Evolutionary conservation across 2,888 invertebrate species (phyloP).

Genomic region (Cephus sareptanus): DNA sequence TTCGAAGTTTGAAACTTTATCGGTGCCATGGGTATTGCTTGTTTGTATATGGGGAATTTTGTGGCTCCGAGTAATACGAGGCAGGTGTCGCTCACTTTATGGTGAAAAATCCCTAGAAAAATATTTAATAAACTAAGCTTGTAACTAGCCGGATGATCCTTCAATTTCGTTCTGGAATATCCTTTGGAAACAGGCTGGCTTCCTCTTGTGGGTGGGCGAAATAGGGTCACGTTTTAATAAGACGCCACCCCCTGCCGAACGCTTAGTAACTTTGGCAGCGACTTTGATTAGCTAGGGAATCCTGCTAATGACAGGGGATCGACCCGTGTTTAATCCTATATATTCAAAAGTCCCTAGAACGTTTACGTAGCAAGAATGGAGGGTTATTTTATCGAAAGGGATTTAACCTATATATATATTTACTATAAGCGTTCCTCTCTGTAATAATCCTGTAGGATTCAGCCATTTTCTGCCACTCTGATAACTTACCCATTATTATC

Average conservation of each 20-base stretch:
- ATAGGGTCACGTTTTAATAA: slow-evolving; percentile 33
- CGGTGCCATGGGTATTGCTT: not conserved
- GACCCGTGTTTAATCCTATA: slow-evolving; percentile 59
- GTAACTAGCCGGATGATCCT: slow-evolving; percentile 24
- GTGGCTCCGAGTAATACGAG: not conserved
- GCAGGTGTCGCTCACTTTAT: not conserved
- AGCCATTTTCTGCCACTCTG: not conserved
- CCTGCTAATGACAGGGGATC: slow-evolving; percentile 60
- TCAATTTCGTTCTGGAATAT: slow-evolving; percentile 27
- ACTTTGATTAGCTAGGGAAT: slow-evolving; percentile 58
- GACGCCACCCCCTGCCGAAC: slow-evolving; percentile 38
- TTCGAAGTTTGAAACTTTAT: not conserved
- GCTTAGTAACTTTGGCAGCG: slow-evolving; percentile 44
- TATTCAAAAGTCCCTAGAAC: slow-evolving; percentile 56
- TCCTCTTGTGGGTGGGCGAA: not conserved
- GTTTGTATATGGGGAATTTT: not conserved
- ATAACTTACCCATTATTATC: not conserved
- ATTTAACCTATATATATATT: not conserved
- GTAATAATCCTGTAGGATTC: not conserved
- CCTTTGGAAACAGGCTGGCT: not conserved
- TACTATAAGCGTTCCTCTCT: not conserved
- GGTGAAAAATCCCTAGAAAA: not conserved
- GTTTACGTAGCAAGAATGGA: slow-evolving; percentile 9
- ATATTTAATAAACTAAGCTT: not conserved
- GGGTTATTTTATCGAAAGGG: not conserved